Evolutionary conservation across 2,888 invertebrate species (phyloP).

Genomic region (Tenodera sinensis): DNA sequence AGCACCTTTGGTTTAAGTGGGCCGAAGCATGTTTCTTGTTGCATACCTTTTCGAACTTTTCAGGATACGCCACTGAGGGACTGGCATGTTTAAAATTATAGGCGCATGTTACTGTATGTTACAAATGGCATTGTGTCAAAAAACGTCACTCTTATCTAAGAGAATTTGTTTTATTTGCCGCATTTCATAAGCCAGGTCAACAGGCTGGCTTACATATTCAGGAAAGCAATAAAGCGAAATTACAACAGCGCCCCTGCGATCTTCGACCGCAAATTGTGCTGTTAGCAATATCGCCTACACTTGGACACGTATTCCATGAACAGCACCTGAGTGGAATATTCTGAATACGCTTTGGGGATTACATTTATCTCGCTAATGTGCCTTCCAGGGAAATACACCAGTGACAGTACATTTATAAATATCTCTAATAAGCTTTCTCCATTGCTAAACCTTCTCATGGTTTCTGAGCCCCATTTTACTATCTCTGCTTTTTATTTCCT

Average conservation of each 20-base stretch:
- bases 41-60: too few relatives aligned
- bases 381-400: too few relatives aligned
- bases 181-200: background rate
- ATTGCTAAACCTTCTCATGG: too few relatives aligned
- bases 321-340: background rate
- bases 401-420: too few relatives aligned
- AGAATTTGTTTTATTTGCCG: background rate
- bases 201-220: too few relatives aligned
- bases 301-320: background rate
- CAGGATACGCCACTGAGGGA: background rate
- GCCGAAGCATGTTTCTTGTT: too few relatives aligned
- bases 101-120: background rate
- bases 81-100: background rate
- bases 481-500: too few relatives aligned
- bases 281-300: background rate
- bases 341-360: background rate
- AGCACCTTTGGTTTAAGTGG: too few relatives aligned
- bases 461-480: too few relatives aligned
- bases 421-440: too few relatives aligned
- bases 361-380: background rate
- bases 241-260: background rate
- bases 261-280: background rate
- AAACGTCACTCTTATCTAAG: background rate
- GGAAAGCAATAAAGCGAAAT: background rate
- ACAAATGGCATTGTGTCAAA: background rate